phyloP scores from a whole-genome alignment of 1,140 invertebrate genomes.

The Rhopalosiphum padi region DNA sequence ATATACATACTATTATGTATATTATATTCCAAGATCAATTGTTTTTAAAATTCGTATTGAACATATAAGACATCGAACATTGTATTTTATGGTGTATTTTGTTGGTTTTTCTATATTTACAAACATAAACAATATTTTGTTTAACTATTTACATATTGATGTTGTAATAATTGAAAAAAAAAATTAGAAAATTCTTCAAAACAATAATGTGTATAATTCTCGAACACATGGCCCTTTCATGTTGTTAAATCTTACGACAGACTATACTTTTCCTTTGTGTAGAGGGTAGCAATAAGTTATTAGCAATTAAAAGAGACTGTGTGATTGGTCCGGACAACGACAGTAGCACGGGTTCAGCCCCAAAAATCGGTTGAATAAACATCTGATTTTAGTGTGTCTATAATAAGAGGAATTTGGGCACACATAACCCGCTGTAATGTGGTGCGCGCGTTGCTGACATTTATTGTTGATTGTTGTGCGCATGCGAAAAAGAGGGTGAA shows the following conservation, averaged over 20 bases:
- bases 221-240: neutral
- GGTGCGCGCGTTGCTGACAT: slow-evolving; percentile 8
- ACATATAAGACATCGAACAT: neutral
- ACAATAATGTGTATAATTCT: neutral
- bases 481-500: neutral
- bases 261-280: neutral
- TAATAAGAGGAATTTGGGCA: neutral
- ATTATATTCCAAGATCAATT: neutral
- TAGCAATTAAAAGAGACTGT: slow-evolving; percentile 29
- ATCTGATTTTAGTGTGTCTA: slow-evolving; percentile 15
- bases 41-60: neutral
- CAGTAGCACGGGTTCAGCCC: neutral
- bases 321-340: neutral
- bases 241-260: neutral
- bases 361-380: neutral
- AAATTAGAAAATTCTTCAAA: neutral
- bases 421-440: neutral
- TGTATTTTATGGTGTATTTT: neutral
- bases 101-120: neutral
- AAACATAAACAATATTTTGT: neutral
- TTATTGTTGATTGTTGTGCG: slow-evolving; percentile 30
- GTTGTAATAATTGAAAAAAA: neutral
- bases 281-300: slow-evolving; percentile 28
- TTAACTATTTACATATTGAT: neutral
- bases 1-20: neutral